Conservation (phyloP, 2,113 vertebrate species). For the Gallinago undulata region DNA sequence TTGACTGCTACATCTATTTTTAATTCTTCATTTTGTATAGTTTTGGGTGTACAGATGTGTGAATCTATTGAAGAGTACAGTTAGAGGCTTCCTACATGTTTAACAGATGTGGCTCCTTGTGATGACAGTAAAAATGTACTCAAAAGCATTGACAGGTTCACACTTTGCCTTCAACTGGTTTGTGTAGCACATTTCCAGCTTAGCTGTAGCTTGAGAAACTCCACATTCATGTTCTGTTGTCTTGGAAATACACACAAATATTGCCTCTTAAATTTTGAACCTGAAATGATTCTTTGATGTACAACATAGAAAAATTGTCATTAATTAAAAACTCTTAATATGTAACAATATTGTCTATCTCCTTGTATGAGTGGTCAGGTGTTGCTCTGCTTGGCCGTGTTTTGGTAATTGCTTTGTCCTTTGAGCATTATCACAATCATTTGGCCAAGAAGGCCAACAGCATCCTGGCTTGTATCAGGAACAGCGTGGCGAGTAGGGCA, state of each 20-base stretch:
- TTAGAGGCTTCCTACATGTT: neutral
- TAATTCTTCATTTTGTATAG: neutral
- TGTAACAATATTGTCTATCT: neutral
- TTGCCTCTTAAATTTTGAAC: neutral
- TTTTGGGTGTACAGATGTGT: neutral
- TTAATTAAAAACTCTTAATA: neutral
- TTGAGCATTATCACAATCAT: neutral
- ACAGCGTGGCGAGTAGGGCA: too few species aligned
- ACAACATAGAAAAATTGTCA: neutral
- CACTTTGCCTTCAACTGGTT: neutral
- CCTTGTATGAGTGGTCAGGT: neutral
- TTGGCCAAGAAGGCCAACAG: too few species aligned
- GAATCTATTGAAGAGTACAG: neutral
- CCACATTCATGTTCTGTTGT: neutral
- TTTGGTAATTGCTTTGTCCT: neutral
- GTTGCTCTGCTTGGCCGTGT: neutral
- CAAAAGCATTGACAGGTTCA: neutral
- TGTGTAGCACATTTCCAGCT: neutral
- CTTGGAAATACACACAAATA: neutral
- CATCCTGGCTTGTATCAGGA: too few species aligned
- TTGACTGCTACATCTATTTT: neutral
- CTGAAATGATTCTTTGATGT: neutral
- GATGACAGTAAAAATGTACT: neutral
- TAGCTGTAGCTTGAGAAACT: neutral
- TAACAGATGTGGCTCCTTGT: neutral